A percentile compares a stretch with the other conserved stretches of the same genome.
Evolutionary conservation across 2,797 vertebrate genomes (phyloP).

Genomic region (Gorsachius magnificus): DNA sequence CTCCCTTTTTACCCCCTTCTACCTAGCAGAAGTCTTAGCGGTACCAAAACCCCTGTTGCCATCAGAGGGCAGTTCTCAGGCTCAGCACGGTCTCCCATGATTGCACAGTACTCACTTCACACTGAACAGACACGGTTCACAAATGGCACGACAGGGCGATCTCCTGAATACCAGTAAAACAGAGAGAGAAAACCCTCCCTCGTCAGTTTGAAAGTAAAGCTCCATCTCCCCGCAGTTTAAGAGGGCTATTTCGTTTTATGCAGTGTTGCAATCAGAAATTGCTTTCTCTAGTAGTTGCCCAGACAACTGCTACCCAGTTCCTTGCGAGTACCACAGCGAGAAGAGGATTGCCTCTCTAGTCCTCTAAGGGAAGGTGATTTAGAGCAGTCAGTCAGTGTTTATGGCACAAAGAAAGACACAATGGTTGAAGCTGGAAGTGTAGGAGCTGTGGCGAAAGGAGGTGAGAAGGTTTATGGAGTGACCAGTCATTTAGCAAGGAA

Average conservation of each 20-base stretch:
- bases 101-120: conserved; percentile 45
- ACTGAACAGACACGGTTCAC: conserved; percentile 11
- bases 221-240: neutral
- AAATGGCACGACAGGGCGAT: neutral
- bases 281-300: conserved; percentile 31
- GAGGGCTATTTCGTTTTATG: conserved; percentile 21
- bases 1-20: neutral
- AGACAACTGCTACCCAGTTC: conserved; percentile 27
- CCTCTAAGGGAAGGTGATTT: neutral
- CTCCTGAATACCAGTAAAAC: neutral
- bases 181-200: neutral
- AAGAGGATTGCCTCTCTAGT: neutral
- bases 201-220: neutral
- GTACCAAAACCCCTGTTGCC: neutral
- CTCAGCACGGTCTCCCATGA: neutral
- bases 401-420: conserved; percentile 37
- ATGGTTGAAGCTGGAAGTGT: neutral
- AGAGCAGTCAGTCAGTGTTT: conserved; percentile 26
- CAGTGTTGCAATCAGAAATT: conserved; percentile 35
- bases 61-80: neutral
- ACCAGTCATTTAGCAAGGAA: neutral
- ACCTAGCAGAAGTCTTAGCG: neutral
- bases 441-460: neutral
- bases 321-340: neutral
- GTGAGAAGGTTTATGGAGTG: neutral